These are phyloP conservation scores for Accipiter badius DNA, from an alignment of 2,797 vertebrate species.

Conservation along the genomic window DNA sequence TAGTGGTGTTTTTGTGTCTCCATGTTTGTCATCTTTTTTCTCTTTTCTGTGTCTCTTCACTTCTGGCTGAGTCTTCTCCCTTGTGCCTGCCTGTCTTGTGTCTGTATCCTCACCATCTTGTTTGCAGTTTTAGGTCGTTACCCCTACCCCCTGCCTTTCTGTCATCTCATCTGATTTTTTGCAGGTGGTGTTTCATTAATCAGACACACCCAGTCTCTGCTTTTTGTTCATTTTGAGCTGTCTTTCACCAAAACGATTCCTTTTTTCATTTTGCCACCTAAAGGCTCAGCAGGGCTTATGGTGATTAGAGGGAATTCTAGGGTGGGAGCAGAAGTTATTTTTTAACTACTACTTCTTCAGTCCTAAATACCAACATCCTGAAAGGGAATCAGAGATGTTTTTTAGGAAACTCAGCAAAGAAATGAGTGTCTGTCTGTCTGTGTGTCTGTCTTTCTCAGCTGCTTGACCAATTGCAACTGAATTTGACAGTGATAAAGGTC, in stretches of 20 bases:
- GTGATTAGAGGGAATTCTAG: not conserved
- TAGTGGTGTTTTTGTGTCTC: not conserved
- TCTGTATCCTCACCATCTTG: not conserved
- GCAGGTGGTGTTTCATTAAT: not conserved
- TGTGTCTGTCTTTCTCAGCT: not conserved
- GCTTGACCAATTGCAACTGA: slow-evolving; percentile 21
- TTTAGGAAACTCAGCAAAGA: not conserved
- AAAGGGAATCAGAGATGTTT: not conserved
- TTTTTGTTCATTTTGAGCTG: not conserved
- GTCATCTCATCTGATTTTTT: not conserved
- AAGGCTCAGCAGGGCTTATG: not conserved
- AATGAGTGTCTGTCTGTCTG: not conserved
- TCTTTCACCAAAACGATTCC: not conserved
- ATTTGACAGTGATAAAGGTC: slow-evolving; percentile 41
- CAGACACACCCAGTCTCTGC: not conserved
- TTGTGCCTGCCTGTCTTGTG: not conserved
- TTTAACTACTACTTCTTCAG: not conserved
- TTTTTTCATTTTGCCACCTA: not conserved
- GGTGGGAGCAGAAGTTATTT: not conserved
- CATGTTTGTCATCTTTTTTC: not conserved
- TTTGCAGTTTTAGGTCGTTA: not conserved
- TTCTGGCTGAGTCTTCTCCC: not conserved
- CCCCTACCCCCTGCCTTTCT: not conserved
- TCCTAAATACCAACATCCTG: not conserved
- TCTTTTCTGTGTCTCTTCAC: not conserved